Evolutionary conservation across 2,888 invertebrate species (phyloP), one percentile per base, ranked within the genome.

Genomic region (Amphimallon solstitiale): DNA sequence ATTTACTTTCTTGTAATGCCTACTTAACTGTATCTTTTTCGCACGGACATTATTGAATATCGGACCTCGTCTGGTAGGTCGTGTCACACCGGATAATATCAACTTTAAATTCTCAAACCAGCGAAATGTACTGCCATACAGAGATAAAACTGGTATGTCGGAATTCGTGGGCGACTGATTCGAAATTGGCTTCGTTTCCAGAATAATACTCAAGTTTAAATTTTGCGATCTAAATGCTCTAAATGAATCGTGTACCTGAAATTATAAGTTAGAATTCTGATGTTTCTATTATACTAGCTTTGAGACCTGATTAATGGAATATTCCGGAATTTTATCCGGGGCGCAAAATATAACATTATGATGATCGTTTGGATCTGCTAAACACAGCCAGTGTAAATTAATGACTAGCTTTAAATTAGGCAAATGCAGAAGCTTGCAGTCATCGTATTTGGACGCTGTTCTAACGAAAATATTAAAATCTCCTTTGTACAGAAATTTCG

Each of bases 371-470:
- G 96, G 92, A 84, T 98, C 95, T 0, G 95, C 97, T 51, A 93
- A 85, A 79, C 97, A 97, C 66, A 91, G 86, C 98, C 98, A 98
- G 73, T 91, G 90, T 72, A 98, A 84, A 78, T 93, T 92, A 10
- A 94, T 88, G 12, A 90, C 89, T 54, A 97, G 85, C 73, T 93
- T 91, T 45, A 98, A 86, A 76, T 93, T 92, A 0, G 98, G 98
- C 73, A 98, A 86, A 78, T 96, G 94, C 35, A 99, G 83, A 71
- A 99, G 87, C 59, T 95, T 90, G 78, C 97, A 97, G 83, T 99
- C 99, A 82, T 99, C 98, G 84, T 99, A 99, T 81, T 99, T 98
- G 68, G 98, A 98, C 0, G 98, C 98, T 0, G 98, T 99, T 65
- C 97, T 88, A 1, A 97, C 96, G 77, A 92, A 96, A 74, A 98